Conservation (phyloP, 2,113 vertebrate species). For the Promerops cafer region DNA sequence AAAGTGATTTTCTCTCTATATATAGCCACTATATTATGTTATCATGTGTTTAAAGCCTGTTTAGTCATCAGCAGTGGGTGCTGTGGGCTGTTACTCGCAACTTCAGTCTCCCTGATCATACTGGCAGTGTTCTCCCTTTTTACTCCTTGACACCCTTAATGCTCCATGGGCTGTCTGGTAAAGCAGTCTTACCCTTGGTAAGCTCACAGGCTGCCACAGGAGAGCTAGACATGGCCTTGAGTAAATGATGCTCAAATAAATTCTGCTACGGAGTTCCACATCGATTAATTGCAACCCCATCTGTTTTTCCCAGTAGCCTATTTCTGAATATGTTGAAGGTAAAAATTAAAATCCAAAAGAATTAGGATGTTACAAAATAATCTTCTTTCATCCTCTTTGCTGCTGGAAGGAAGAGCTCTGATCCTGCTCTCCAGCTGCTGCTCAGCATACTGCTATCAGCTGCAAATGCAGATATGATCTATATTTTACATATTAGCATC, state of each 20-base stretch:
- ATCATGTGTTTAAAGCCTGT: not conserved
- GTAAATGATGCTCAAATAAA: not conserved
- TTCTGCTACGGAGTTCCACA: not conserved
- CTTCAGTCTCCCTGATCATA: not conserved
- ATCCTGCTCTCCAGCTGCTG: not conserved
- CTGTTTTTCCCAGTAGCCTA: not conserved
- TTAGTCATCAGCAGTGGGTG: not conserved
- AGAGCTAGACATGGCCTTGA: not conserved
- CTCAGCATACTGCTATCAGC: not conserved
- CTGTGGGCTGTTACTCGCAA: not conserved
- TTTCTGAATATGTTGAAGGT: not conserved
- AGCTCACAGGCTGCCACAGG: accelerated
- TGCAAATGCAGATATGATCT: not conserved
- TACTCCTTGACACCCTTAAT: too few species aligned
- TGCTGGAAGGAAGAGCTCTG: not conserved
- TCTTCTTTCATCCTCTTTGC: not conserved
- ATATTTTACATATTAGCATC: not conserved
- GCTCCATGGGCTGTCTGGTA: not conserved
- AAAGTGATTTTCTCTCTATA: too few species aligned
- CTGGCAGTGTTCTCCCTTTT: not conserved
- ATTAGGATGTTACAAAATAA: not conserved
- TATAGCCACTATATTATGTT: not conserved
- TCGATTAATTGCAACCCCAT: not conserved
- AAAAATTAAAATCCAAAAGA: not conserved
- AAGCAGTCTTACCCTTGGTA: accelerated